A percentile compares a stretch with the other conserved stretches of the same genome.
phyloP scores from a whole-genome alignment of 1,140 invertebrate species.

The Apis mellifera region Amel_HAv3.1 CM009942.2:69501-70000 shows the following conservation, averaged over 20 bases:
- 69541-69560: not conserved
- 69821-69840: not conserved
- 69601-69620: not conserved
- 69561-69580: not conserved
- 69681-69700: not conserved
- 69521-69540: not conserved
- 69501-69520: not conserved
- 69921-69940: not conserved
- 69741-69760: not conserved
- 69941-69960: not conserved
- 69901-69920: not conserved
- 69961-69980: no score
- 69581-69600: not conserved
- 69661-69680: not conserved
- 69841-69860: not conserved
- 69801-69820: not conserved
- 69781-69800: not conserved
- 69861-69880: not conserved
- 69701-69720: not conserved
- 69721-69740: not conserved
- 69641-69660: not conserved
- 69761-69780: not conserved
- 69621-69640: not conserved
- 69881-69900: not conserved
- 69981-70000: no score